phyloP scores from a whole-genome alignment of 2,797 vertebrate genomes.

The Sebastolobus alascanus region DNA sequence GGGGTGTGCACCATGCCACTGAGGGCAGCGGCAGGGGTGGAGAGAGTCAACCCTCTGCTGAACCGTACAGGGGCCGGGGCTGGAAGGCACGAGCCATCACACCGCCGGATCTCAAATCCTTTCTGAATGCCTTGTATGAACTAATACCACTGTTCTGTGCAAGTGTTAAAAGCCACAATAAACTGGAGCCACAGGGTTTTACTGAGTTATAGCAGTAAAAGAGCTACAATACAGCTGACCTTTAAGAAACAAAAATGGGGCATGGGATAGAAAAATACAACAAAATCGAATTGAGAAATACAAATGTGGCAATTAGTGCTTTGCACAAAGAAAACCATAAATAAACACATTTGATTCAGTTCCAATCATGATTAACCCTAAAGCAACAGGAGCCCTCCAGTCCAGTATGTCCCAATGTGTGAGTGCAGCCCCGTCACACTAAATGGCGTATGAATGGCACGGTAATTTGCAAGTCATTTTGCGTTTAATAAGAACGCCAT shows the following conservation, averaged over 20 bases:
- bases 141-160: constrained; percentile 2
- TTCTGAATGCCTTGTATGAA: constrained; percentile 19
- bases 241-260: neutral
- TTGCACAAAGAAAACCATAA: neutral
- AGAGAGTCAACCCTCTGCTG: constrained; percentile 39
- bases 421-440: too few species aligned
- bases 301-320: neutral
- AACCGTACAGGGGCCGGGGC: constrained; percentile 29
- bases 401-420: neutral
- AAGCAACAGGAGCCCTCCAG: neutral
- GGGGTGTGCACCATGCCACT: constrained; percentile 49
- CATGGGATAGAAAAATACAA: neutral
- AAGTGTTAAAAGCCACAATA: constrained; percentile 4
- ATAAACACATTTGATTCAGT: neutral
- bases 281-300: neutral
- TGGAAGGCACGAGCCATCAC: constrained; percentile 20
- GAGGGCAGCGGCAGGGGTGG: constrained; percentile 59
- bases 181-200: neutral
- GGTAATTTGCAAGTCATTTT: too few species aligned
- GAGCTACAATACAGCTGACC: neutral
- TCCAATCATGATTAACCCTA: neutral
- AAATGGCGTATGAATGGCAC: too few species aligned
- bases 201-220: neutral
- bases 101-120: constrained; percentile 25
- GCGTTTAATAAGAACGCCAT: too few species aligned